Evolutionary conservation across 1,140 invertebrate species (phyloP), one percentile per base, ranked within the genome.

Genomic region (Neotoxoptera formosana): DNA sequence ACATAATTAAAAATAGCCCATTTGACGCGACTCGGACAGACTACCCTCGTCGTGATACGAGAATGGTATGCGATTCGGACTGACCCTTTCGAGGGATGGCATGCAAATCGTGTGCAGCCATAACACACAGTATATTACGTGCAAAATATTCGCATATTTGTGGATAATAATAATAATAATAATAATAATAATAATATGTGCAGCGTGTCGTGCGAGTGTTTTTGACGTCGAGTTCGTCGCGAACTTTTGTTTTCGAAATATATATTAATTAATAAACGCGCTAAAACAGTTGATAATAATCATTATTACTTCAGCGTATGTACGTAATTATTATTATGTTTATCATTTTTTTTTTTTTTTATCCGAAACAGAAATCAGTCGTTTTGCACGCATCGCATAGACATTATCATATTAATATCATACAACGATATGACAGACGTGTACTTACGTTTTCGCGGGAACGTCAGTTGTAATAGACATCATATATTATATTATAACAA

Each of bases 201-300:
- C 30, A 76, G 30, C 30, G n/a, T n/a, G 30, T 76, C n/a, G 60
- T 76, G 14, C 7, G n/a, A 20, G 17, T 76, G 60, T 76, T 76
- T 76, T 76, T 76, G 60, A 76, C 60, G 60, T 76, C 17, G 60
- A 76, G 60, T n/a, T 76, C n/a, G n/a, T 76, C n/a, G 60, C 17
- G n/a, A 76, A 76, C 60, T 76, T 76, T n/a, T 34, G 60, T 76
- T 76, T 76, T 76, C 14, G 60, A 76, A n/a, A 76, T 76, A 60
- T 76, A 60, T 53, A 25, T 30, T 67, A 76, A 76, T 76, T 76
- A 76, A 76, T 76, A n/a, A 17, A 76, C 30, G 11, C 4, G 11
- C 60, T n/a, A 67, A 76, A 76, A 76, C n/a, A 20, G 60, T 76
- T n/a, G 60, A 76, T 76, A 76, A n/a, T n/a, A n/a, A n/a, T n/a